A percentile compares a stretch with the other conserved stretches of the same genome.
Evolutionary conservation across 30 jellyfish, hydroid and myxozoan species (phyloP).

Genomic region (Aurelia aurita): DNA sequence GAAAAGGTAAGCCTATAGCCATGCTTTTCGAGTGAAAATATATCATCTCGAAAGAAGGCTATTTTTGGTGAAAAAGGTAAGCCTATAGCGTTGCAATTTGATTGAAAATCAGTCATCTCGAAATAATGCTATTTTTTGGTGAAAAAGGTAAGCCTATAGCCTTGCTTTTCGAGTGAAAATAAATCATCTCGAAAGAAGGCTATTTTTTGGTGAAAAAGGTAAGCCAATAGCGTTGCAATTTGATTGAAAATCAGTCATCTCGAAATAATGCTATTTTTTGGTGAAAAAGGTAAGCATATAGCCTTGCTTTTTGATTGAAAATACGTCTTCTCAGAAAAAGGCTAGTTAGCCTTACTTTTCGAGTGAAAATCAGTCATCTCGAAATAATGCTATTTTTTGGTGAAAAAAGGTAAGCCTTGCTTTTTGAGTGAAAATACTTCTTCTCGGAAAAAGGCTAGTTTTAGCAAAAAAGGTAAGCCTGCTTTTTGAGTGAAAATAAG

Average conservation of each 20-base stretch:
- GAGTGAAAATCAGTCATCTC: neutral
- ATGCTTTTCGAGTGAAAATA: too few species aligned
- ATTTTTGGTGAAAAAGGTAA: neutral
- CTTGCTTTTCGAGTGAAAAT: neutral
- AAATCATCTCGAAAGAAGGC: neutral
- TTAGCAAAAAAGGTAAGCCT: neutral
- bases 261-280: too few species aligned
- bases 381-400: neutral
- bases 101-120: neutral
- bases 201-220: neutral
- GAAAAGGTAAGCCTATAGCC: neutral
- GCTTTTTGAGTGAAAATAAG: neutral
- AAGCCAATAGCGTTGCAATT: neutral
- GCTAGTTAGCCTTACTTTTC: neutral
- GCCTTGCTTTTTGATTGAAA: neutral
- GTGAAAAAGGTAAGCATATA: neutral
- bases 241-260: neutral
- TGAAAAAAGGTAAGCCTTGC: neutral
- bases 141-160: neutral
- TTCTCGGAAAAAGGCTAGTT: neutral
- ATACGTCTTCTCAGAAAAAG: neutral
- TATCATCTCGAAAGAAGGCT: too few species aligned
- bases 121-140: neutral
- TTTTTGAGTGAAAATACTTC: neutral
- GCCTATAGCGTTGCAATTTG: too few species aligned